Percentiles rank a stretch among this genome's conserved stretches.
phyloP scores from a whole-genome alignment of 2,113 vertebrate genomes.

The Elephas maximus region DNA sequence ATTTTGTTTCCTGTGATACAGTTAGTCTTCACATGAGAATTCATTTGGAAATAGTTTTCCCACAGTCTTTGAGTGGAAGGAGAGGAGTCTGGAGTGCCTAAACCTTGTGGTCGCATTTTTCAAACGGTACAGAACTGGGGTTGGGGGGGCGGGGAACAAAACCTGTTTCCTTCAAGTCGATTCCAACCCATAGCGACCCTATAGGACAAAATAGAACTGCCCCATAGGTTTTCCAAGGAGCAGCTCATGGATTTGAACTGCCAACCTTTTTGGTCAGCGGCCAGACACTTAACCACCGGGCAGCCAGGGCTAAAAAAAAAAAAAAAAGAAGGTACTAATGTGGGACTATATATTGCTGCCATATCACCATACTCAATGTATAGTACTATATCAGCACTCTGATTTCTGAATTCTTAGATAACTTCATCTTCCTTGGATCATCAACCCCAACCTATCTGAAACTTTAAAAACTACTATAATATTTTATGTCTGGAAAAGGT shows the following conservation, averaged over 20 bases:
- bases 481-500: constrained; percentile 37
- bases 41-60: neutral
- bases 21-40: constrained; percentile 41
- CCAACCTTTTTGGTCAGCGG: no score
- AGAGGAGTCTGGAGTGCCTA: neutral
- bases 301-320: no score
- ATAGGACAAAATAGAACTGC: no score
- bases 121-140: neutral
- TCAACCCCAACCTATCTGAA: neutral
- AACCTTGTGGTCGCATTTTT: neutral
- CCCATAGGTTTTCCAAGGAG: no score
- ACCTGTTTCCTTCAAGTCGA: no score
- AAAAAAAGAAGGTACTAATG: neutral
- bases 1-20: constrained; percentile 40
- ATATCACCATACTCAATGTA: neutral
- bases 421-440: neutral
- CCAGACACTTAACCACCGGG: no score
- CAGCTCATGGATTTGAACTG: no score
- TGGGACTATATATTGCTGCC: neutral
- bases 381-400: neutral
- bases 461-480: constrained; percentile 19
- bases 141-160: no score
- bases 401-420: constrained; percentile 22
- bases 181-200: no score
- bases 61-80: neutral